phyloP scores from a whole-genome alignment of 92 coral and sea anemone species.

The Heliopora coerulea region DNA sequence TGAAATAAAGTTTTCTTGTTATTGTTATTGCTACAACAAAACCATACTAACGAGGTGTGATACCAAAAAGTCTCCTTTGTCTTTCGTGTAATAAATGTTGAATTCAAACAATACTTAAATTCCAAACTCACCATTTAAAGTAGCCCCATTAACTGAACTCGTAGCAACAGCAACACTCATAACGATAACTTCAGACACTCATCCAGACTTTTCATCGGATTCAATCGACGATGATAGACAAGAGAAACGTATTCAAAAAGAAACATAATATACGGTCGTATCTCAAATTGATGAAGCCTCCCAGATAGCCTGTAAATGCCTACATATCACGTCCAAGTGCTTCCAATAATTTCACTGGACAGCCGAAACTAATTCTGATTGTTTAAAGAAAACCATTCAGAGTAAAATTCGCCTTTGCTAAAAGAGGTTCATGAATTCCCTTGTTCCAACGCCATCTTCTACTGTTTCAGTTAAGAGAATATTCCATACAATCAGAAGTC shows the following conservation, averaged over 20 bases:
- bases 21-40: too few relatives aligned
- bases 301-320: neutral
- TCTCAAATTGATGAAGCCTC: neutral
- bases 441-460: too few relatives aligned
- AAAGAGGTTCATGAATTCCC: too few relatives aligned
- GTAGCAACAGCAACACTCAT: slow-evolving; percentile 3
- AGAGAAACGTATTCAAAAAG: too few relatives aligned
- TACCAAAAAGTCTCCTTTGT: too few relatives aligned
- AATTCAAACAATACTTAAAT: too few relatives aligned
- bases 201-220: neutral
- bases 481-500: too few relatives aligned
- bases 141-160: neutral
- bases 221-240: neutral
- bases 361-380: neutral
- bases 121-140: neutral
- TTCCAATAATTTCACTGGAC: neutral
- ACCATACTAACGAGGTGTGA: too few relatives aligned
- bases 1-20: too few relatives aligned
- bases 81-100: too few relatives aligned
- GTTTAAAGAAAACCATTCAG: neutral
- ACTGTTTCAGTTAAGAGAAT: too few relatives aligned
- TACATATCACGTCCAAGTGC: neutral
- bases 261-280: neutral
- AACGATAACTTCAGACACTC: neutral
- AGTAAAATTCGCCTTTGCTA: neutral